These are phyloP conservation scores for Seira sanloemensis DNA, from an alignment of 2,888 invertebrate genomes.

Conservation along the genomic window DNA sequence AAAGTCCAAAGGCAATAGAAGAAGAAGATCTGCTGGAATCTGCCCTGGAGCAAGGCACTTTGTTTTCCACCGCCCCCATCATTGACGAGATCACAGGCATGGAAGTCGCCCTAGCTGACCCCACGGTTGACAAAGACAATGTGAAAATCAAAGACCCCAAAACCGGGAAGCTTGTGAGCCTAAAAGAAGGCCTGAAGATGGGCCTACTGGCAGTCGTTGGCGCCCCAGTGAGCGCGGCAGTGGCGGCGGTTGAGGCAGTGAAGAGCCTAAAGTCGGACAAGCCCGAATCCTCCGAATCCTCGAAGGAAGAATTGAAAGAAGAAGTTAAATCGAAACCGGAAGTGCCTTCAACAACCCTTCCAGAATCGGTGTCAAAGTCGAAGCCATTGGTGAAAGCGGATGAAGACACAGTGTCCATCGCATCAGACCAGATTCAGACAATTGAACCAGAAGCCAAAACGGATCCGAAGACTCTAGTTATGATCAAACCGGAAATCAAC, in stretches of 20 bases:
- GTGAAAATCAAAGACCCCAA: conserved; percentile 67
- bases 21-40: too few relatives aligned
- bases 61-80: conserved; percentile 75
- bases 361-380: too few relatives aligned
- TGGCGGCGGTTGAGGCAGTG: conserved; percentile 88
- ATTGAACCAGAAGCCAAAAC: too few relatives aligned
- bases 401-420: too few relatives aligned
- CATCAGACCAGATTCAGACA: too few relatives aligned
- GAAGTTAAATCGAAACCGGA: too few relatives aligned
- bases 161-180: conserved; percentile 79
- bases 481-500: too few relatives aligned
- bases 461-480: too few relatives aligned
- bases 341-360: too few relatives aligned
- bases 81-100: conserved; percentile 84
- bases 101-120: conserved; percentile 82
- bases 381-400: too few relatives aligned
- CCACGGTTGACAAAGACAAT: conserved; percentile 76
- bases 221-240: conserved; percentile 91
- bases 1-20: too few relatives aligned
- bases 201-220: conserved; percentile 91
- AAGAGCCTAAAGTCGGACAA: conserved; percentile 77
- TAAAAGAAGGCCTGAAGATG: conserved; percentile 87
- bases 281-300: too few relatives aligned
- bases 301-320: not conserved
- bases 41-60: conserved; percentile 25